A percentile compares a stretch with the other conserved stretches of the same genome.
Evolutionary conservation across 2,797 vertebrate species (phyloP).

Genomic region (Crocodylus rhombifer): DNA sequence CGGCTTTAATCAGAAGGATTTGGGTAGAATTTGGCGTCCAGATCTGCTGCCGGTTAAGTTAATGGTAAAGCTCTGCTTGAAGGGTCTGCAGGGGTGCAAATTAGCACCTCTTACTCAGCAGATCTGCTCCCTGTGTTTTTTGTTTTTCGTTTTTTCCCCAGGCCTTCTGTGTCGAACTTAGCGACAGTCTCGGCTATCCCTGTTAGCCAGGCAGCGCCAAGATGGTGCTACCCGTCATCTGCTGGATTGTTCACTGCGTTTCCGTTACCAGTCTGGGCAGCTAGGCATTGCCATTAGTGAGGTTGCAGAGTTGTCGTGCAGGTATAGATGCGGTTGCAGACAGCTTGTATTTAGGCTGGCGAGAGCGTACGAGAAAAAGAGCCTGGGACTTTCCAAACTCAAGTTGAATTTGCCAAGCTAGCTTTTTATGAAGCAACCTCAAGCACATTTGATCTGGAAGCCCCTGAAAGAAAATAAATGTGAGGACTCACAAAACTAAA

Average conservation of each 20-base stretch:
- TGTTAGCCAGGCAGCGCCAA: rapidly evolving
- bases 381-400: not conserved
- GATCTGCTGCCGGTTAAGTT: not conserved
- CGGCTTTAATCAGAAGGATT: not conserved
- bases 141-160: not conserved
- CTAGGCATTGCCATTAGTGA: constrained; percentile 15
- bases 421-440: not conserved
- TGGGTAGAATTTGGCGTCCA: not conserved
- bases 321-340: not conserved
- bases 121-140: not conserved
- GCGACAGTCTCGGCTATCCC: not conserved
- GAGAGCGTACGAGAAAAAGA: constrained; percentile 7
- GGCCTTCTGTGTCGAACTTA: not conserved
- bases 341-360: constrained; percentile 8
- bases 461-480: not conserved
- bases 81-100: not conserved
- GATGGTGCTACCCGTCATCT: not conserved
- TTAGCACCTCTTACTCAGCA: not conserved
- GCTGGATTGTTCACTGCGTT: not conserved
- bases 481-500: not conserved
- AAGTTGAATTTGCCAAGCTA: not conserved
- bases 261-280: not conserved
- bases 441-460: not conserved
- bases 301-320: not conserved
- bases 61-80: not conserved